Percentiles rank a stretch among this genome's conserved stretches.
Conservation (phyloP, 2,797 vertebrate species). For the Poeciliopsis presidionis region DNA sequence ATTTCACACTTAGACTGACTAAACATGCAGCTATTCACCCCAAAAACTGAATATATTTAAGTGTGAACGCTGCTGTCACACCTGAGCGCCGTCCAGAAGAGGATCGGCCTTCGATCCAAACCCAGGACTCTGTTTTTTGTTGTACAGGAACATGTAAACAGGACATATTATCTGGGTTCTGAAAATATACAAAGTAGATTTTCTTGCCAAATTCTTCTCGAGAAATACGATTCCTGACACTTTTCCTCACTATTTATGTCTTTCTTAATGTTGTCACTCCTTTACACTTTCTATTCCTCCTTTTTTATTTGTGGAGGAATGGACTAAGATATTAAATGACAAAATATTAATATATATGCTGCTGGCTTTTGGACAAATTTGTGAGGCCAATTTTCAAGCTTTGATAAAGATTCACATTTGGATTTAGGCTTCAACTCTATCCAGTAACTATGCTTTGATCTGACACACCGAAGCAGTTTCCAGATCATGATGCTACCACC, state of each 20-base stretch:
- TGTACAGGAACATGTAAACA: neutral
- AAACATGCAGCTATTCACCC: slow-evolving; percentile 31
- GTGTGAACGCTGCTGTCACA: slow-evolving; percentile 42
- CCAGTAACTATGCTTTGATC: neutral
- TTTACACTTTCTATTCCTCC: neutral
- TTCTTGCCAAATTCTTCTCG: neutral
- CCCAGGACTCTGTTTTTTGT: slow-evolving; percentile 3
- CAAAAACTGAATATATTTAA: slow-evolving; percentile 20
- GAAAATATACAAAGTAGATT: slow-evolving; percentile 6
- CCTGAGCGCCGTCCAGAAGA: slow-evolving; percentile 39
- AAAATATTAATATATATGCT: neutral
- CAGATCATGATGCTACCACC: neutral
- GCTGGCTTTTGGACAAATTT: neutral
- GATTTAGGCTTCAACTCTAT: neutral
- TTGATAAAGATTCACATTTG: neutral
- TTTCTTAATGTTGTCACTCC: neutral
- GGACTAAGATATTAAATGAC: neutral
- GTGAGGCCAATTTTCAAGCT: neutral
- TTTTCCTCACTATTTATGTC: neutral
- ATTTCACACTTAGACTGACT: slow-evolving; percentile 31
- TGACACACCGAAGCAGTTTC: neutral
- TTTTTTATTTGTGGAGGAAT: neutral
- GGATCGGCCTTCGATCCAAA: slow-evolving; percentile 19
- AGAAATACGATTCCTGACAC: slow-evolving; percentile 5
- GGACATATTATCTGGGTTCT: neutral